These are phyloP conservation scores for Pipistrellus pipistrellus DNA, from an alignment of 2,797 vertebrate species.

Conservation along the genomic window DNA sequence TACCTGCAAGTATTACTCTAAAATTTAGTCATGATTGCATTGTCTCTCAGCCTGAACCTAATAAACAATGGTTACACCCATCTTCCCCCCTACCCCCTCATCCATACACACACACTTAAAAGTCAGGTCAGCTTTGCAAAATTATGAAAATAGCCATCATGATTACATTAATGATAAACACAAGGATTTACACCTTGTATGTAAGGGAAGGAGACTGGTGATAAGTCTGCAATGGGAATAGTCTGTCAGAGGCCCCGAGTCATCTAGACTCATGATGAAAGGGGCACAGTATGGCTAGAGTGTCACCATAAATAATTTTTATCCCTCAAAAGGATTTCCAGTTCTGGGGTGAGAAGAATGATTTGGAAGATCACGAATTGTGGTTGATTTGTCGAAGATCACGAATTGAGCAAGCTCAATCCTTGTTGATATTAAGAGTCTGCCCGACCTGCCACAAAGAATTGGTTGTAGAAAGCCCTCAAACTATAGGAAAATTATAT, in stretches of 20 bases:
- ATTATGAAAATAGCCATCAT: not conserved
- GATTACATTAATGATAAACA: not conserved
- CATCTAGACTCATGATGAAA: not conserved
- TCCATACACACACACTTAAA: not conserved
- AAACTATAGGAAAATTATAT: not conserved
- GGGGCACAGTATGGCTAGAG: not conserved
- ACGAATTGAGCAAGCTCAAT: not conserved
- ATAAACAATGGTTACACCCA: not conserved
- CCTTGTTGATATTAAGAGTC: not conserved
- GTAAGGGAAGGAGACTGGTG: not conserved
- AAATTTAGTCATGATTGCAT: not conserved
- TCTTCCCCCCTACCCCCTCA: rapidly evolving
- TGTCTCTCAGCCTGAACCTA: not conserved
- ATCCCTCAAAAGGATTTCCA: not conserved
- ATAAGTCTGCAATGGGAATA: not conserved
- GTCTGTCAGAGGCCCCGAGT: not conserved
- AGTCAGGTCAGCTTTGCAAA: not conserved
- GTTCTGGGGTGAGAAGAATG: not conserved
- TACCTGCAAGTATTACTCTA: not conserved
- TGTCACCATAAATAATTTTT: not conserved
- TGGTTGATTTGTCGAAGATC: not conserved
- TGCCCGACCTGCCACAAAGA: not conserved
- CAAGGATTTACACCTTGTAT: not conserved
- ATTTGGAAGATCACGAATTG: not conserved
- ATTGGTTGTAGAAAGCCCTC: not conserved